Conservation (phyloP, 2,113 vertebrate genomes). For the Carassius auratus region DNA sequence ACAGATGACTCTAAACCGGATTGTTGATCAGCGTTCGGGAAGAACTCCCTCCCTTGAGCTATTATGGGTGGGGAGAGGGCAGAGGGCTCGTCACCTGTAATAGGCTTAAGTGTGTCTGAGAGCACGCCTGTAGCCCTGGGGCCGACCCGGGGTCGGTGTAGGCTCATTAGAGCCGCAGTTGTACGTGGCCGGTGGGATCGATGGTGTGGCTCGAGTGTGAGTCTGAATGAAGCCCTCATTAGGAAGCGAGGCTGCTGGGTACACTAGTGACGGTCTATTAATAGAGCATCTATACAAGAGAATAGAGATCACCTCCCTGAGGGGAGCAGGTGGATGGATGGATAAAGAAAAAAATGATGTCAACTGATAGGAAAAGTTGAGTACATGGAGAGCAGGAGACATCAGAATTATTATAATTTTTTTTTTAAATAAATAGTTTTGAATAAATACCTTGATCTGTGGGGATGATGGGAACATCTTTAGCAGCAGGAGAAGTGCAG, state of each 20-base stretch:
- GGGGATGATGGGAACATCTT: slow-evolving; percentile 90
- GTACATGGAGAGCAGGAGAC: not conserved
- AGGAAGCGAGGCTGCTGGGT: slow-evolving; percentile 29
- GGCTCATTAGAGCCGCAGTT: slow-evolving; percentile 52
- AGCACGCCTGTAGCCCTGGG: slow-evolving; percentile 58
- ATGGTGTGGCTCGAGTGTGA: slow-evolving; percentile 41
- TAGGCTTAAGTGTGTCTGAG: slow-evolving; percentile 55
- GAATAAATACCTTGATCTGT: slow-evolving; percentile 84
- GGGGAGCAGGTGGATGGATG: slow-evolving; percentile 23
- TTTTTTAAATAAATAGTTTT: not conserved
- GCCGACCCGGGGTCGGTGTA: slow-evolving; percentile 59
- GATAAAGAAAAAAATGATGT: not conserved
- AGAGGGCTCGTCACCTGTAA: slow-evolving; percentile 51
- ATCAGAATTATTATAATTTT: not conserved
- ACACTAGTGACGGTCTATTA: slow-evolving; percentile 48
- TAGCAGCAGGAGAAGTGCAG: slow-evolving; percentile 88
- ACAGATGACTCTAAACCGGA: slow-evolving; percentile 2
- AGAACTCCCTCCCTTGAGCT: slow-evolving; percentile 8
- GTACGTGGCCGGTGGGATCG: slow-evolving; percentile 38
- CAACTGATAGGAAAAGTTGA: not conserved
- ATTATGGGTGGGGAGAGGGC: slow-evolving; percentile 21
- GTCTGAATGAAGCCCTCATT: slow-evolving; percentile 55
- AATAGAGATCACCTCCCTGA: slow-evolving; percentile 43
- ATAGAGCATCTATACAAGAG: slow-evolving; percentile 46
- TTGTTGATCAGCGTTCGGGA: not conserved